These are phyloP conservation scores for Furnarius figulus DNA, from an alignment of 2,113 vertebrate genomes.

Conservation along the genomic window DNA sequence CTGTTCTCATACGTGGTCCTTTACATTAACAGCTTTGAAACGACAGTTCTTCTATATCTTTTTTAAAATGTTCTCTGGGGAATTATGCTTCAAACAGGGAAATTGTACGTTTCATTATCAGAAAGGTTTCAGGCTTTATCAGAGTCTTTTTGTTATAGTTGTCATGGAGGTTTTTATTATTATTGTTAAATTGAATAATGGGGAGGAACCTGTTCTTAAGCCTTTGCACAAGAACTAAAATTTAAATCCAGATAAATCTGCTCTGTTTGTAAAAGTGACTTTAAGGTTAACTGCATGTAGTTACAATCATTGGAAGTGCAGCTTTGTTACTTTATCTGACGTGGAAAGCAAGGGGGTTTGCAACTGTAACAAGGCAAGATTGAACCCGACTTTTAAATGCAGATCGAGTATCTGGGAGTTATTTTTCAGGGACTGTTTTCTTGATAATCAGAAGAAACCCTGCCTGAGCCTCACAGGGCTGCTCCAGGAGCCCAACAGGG, in stretches of 20 bases:
- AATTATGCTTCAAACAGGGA: slow-evolving; percentile 36
- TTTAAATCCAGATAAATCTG: slow-evolving; percentile 12
- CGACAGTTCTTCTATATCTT: background rate
- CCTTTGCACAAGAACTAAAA: slow-evolving; percentile 1
- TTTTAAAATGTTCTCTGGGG: slow-evolving; percentile 1
- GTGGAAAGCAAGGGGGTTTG: background rate
- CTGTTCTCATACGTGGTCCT: background rate
- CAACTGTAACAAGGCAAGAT: background rate
- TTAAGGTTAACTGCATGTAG: slow-evolving; percentile 38
- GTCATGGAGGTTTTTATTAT: slow-evolving; percentile 57
- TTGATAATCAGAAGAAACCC: background rate
- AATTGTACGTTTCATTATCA: slow-evolving; percentile 56
- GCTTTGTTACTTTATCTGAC: slow-evolving; percentile 22
- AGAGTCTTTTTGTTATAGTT: slow-evolving; percentile 50
- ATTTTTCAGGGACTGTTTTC: background rate
- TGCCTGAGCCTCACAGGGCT: background rate
- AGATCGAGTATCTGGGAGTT: background rate
- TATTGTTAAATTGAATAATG: slow-evolving; percentile 63
- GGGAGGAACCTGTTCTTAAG: slow-evolving; percentile 30
- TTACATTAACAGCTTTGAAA: background rate
- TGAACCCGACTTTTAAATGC: background rate
- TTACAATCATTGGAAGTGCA: background rate
- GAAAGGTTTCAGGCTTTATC: slow-evolving; percentile 40
- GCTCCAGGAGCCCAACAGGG: background rate
- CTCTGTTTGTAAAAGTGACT: slow-evolving; percentile 6